A percentile compares a stretch with the other conserved stretches of the same genome.
These are phyloP conservation scores for Anolis sagrei DNA, from an alignment of 2,113 vertebrate species.

Conservation along the genomic window DNA sequence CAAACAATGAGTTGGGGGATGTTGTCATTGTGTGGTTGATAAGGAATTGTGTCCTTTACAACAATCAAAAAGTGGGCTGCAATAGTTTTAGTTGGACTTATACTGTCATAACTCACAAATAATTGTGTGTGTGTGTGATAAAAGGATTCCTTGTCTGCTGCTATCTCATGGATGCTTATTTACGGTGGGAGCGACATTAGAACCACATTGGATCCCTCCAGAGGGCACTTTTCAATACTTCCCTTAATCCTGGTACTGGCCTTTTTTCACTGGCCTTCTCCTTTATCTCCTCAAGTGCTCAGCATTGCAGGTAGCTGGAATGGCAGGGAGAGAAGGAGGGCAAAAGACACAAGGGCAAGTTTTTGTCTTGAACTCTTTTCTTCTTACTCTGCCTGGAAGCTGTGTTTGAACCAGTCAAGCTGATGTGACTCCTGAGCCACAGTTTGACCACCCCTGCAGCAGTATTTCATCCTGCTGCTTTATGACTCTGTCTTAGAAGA, in stretches of 20 bases:
- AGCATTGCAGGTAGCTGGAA: background rate
- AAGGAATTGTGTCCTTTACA: no score
- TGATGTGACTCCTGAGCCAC: conserved; percentile 30
- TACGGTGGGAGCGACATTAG: background rate
- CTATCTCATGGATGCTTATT: background rate
- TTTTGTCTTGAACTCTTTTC: background rate
- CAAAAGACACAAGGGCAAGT: background rate
- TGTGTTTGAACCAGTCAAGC: conserved; percentile 18
- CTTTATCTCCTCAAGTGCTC: background rate
- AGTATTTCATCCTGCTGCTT: background rate
- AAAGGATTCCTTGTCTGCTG: background rate
- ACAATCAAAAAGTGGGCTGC: no score
- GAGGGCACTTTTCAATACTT: background rate
- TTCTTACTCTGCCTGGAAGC: conserved; percentile 2
- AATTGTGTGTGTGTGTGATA: background rate
- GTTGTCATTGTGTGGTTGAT: no score
- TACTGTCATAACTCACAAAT: no score
- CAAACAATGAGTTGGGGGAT: no score
- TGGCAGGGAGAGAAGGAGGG: background rate
- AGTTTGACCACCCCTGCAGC: conserved; percentile 51
- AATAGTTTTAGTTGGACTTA: no score
- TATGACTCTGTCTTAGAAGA: conserved; percentile 69
- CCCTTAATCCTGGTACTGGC: background rate
- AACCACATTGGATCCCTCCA: background rate
- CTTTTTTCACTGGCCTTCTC: background rate